Percentiles rank a stretch among this genome's conserved stretches.
phyloP scores from a whole-genome alignment of 2,113 vertebrate species.

The Guaruba guarouba region DNA sequence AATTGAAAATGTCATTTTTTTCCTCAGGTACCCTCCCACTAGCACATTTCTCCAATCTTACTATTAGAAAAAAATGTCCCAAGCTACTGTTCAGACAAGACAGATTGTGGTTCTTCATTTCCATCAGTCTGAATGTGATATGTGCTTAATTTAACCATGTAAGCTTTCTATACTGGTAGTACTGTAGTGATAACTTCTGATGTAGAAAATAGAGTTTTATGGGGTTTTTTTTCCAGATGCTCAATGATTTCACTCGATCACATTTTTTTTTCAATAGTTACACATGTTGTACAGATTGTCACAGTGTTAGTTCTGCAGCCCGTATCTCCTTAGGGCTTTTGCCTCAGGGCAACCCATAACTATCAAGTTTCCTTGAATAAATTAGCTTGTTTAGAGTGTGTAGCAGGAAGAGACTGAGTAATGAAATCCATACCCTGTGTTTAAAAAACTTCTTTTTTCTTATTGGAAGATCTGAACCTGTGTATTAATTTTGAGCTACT shows the following conservation, averaged over 20 bases:
- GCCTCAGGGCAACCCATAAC: neutral
- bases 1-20: neutral
- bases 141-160: neutral
- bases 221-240: conserved; percentile 19
- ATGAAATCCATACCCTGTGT: neutral
- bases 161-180: neutral
- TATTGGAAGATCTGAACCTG: neutral
- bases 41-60: neutral
- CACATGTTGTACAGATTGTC: neutral
- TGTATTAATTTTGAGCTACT: neutral
- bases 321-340: neutral
- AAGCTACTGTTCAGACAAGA: neutral
- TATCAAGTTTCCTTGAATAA: conserved; percentile 28
- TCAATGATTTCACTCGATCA: neutral
- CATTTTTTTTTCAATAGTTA: conserved; percentile 12
- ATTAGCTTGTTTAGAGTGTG: neutral
- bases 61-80: neutral
- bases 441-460: neutral
- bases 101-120: neutral
- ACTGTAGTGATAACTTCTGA: conserved; percentile 8
- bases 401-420: neutral
- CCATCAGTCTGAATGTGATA: neutral
- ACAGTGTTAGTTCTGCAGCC: conserved; percentile 19
- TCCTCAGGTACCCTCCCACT: neutral
- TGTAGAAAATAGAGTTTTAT: neutral